phyloP scores from a whole-genome alignment of 2,888 invertebrate genomes.

The Anaspis maculata region DNA sequence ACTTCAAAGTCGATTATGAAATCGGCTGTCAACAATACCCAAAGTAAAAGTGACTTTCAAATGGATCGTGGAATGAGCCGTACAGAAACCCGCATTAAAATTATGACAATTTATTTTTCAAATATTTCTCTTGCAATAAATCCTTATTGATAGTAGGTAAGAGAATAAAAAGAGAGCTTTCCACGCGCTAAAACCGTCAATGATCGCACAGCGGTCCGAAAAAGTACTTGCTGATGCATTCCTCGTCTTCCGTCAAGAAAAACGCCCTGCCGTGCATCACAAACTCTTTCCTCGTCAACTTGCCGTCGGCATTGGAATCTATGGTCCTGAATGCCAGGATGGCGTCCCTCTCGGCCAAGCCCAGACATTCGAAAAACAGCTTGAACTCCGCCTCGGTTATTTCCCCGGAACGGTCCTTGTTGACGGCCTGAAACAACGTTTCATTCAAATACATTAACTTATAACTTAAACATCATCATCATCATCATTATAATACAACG shows the following conservation, averaged over 20 bases:
- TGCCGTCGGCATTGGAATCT: conserved; percentile 71
- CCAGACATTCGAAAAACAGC: conserved; percentile 73
- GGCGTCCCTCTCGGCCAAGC: conserved; percentile 65
- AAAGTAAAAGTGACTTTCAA: no score
- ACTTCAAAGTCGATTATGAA: no score
- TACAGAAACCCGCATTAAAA: no score
- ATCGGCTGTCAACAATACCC: no score
- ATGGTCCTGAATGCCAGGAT: conserved; percentile 70
- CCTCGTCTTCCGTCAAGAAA: conserved; percentile 69
- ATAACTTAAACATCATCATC: background rate
- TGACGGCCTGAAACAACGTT: conserved; percentile 56
- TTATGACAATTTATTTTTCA: no score
- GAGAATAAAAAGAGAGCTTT: background rate
- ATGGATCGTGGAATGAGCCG: no score
- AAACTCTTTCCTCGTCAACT: conserved; percentile 68
- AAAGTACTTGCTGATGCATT: conserved; percentile 71
- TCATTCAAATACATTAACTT: conserved; percentile 1
- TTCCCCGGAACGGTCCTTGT: conserved; percentile 69
- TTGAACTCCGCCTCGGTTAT: conserved; percentile 76
- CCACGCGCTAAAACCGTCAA: no score
- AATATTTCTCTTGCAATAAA: no score
- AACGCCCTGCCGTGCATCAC: conserved; percentile 73
- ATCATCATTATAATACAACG: no score
- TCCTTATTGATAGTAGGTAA: no score
- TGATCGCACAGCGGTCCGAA: conserved; percentile 71